Evolutionary conservation across 1,140 invertebrate genomes (phyloP).

Genomic region (Drosophila aff.): DNA sequence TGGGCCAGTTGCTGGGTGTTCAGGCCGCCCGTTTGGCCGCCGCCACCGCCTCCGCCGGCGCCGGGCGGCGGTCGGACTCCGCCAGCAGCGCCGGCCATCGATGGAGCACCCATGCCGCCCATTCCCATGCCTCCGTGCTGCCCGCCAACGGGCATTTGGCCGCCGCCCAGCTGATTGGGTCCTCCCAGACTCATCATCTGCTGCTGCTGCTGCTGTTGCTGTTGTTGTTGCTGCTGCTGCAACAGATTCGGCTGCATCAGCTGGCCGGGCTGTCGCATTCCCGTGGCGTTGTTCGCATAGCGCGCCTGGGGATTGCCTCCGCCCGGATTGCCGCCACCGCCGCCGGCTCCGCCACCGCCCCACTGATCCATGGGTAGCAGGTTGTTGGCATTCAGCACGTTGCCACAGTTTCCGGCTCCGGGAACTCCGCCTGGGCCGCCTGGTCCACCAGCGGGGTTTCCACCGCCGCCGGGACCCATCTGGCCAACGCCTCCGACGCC

Average conservation of each 20-base stretch:
- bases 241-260: constrained; percentile 69
- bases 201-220: constrained; percentile 76
- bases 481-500: constrained; percentile 36
- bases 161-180: constrained; percentile 73
- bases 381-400: constrained; percentile 79
- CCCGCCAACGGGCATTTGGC: constrained; percentile 71
- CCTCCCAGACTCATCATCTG: constrained; percentile 77
- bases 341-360: constrained; percentile 77
- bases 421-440: constrained; percentile 38
- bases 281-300: constrained; percentile 65
- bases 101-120: constrained; percentile 63
- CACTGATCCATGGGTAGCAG: constrained; percentile 90
- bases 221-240: constrained; percentile 78
- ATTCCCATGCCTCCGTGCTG: constrained; percentile 66
- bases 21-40: constrained; percentile 87
- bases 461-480: constrained; percentile 34
- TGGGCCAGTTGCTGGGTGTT: constrained; percentile 94
- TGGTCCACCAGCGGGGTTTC: constrained; percentile 45
- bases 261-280: constrained; percentile 85
- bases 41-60: constrained; percentile 78
- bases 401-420: constrained; percentile 60
- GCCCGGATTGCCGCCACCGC: constrained; percentile 28
- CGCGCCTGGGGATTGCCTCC: constrained; percentile 56
- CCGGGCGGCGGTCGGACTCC: constrained; percentile 77
- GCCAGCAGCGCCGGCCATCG: constrained; percentile 53